A percentile compares a stretch with the other conserved stretches of the same genome.
phyloP scores from a whole-genome alignment of 2,888 invertebrate species.

The Zhengitettix transpicula region DNA sequence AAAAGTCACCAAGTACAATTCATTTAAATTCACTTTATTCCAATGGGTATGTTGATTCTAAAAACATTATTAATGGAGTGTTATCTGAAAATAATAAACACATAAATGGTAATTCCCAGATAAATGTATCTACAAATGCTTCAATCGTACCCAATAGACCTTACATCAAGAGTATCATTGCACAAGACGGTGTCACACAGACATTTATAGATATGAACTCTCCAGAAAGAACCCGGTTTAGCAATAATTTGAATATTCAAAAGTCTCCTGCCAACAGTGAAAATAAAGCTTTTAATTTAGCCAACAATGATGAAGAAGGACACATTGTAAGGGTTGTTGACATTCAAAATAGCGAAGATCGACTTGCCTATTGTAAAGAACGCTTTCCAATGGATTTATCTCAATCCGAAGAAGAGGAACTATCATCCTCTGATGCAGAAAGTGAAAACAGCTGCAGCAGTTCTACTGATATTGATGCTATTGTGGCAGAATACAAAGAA shows the following conservation, averaged over 20 bases:
- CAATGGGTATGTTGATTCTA: too few species aligned
- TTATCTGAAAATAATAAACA: not conserved
- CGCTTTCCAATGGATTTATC: slow-evolving; percentile 20
- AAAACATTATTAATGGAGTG: not conserved
- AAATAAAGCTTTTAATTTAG: too few species aligned
- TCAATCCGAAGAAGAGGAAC: not conserved
- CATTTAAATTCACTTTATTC: too few species aligned
- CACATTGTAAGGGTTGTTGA: not conserved
- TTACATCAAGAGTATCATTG: too few species aligned
- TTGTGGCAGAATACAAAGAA: slow-evolving; percentile 59
- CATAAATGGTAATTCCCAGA: not conserved
- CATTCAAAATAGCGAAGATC: not conserved
- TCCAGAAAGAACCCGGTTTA: too few species aligned
- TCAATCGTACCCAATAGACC: not conserved
- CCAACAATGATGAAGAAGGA: not conserved
- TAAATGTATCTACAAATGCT: not conserved
- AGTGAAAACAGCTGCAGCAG: slow-evolving; percentile 39
- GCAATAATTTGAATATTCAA: too few species aligned
- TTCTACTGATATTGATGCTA: slow-evolving; percentile 61
- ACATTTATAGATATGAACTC: too few species aligned
- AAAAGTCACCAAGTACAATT: not conserved
- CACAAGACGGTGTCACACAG: too few species aligned
- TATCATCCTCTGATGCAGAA: slow-evolving; percentile 22
- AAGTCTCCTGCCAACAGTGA: too few species aligned
- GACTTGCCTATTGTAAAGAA: not conserved